Conservation (phyloP, 2,888 invertebrate species). For the Coleophora flavipennella region DNA sequence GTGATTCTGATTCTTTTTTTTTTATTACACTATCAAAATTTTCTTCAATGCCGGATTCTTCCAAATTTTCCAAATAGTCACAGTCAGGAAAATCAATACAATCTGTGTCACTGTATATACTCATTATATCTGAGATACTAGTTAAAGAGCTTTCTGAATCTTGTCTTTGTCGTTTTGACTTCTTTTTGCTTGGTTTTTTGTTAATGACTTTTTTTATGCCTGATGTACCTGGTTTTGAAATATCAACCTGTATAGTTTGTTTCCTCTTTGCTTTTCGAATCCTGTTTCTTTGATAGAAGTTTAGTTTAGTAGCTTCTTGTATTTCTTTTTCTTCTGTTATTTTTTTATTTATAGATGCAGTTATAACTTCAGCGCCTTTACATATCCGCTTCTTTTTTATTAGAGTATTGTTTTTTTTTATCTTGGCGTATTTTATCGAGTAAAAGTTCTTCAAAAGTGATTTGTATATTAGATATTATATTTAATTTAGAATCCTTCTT, state of each 20-base stretch:
- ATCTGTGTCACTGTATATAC: conserved; percentile 2
- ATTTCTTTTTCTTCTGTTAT: neutral
- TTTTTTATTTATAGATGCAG: neutral
- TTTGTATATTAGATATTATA: conserved; percentile 5
- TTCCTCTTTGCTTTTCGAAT: neutral
- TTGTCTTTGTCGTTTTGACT: conserved; percentile 1
- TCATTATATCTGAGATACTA: conserved; percentile 3
- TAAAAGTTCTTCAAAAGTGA: conserved; percentile 7
- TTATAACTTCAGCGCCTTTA: conserved; percentile 8
- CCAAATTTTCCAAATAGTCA: neutral
- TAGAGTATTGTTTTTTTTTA: conserved; percentile 3
- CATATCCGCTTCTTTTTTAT: neutral
- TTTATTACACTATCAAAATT: neutral
- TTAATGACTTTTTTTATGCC: neutral
- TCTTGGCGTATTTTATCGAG: conserved; percentile 7
- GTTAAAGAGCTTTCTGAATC: conserved; percentile 2
- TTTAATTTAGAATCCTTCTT: conserved; percentile 3
- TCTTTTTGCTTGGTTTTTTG: conserved; percentile 1
- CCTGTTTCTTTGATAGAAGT: neutral
- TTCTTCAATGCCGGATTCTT: neutral
- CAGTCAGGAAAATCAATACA: conserved; percentile 1
- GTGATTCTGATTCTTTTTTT: neutral
- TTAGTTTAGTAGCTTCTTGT: neutral
- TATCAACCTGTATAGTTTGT: neutral
- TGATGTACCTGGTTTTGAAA: conserved; percentile 1